phyloP scores from a whole-genome alignment of 2,888 invertebrate genomes.

The Crocallis elinguaria region DNA sequence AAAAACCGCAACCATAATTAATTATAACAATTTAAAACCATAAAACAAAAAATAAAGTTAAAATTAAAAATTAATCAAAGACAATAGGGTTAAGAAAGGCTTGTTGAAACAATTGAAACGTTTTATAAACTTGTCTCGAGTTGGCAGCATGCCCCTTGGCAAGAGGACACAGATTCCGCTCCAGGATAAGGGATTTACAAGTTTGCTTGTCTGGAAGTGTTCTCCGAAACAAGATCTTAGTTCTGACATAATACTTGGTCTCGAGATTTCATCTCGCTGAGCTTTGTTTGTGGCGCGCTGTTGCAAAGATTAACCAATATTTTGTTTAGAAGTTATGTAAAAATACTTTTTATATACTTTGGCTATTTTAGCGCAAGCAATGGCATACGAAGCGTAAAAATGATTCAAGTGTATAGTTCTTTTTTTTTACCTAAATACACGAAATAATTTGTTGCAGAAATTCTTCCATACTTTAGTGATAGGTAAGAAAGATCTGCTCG shows the following conservation, averaged over 20 bases:
- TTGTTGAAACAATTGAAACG: slow-evolving; percentile 32
- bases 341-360: neutral
- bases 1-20: too few relatives aligned
- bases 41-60: neutral
- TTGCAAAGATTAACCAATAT: slow-evolving; percentile 10
- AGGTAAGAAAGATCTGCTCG: too few relatives aligned
- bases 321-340: neutral
- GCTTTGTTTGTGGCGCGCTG: slow-evolving; percentile 26
- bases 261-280: slow-evolving; percentile 26
- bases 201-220: slow-evolving; percentile 28
- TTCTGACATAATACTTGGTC: slow-evolving; percentile 33
- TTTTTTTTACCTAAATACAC: too few relatives aligned
- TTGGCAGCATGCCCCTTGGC: slow-evolving; percentile 34
- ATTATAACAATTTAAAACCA: too few relatives aligned
- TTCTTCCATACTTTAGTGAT: too few relatives aligned
- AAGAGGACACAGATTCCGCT: slow-evolving; percentile 17
- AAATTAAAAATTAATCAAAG: slow-evolving; percentile 6
- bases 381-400: too few relatives aligned
- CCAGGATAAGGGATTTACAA: slow-evolving; percentile 38
- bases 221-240: slow-evolving; percentile 29
- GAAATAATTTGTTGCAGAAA: too few relatives aligned
- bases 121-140: slow-evolving; percentile 32
- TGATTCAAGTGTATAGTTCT: too few relatives aligned
- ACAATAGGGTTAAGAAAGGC: slow-evolving; percentile 22
- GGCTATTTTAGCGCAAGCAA: too few relatives aligned